Base-by-base conservation (phyloP, 2,797 vertebrate genomes). In the Diceros bicornis region DNA sequence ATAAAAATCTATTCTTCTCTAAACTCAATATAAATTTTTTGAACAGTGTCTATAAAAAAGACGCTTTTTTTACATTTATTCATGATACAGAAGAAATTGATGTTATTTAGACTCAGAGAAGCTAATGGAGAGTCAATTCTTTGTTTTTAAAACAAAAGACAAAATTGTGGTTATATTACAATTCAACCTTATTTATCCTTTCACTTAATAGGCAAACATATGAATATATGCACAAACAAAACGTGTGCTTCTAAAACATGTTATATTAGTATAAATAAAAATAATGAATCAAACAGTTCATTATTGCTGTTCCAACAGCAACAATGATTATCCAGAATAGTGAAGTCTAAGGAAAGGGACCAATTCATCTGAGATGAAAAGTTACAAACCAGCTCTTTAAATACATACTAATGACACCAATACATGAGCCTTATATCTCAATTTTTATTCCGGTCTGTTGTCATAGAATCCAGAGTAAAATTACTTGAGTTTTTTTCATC, bases 401-500 rank as follows among this genome's bases (percentile, higher is more conserved):
- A 83, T 47, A 57, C 75, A 64, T 74, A 68, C 37, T 74, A 72
- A 83, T 84, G n/a, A 61, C 21, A 71, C 17, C 3, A 71, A n/a
- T n/a, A 64, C 1, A 72, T 32, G 4, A 59, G 0, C 0, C 16
- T 62, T 81, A 29, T 37, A 77, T 64, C 2, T 1, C 81, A 59
- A 69, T 96, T 88, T 97, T n/a, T 75, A 52, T 41, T 61, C 16
- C 13, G 21, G 32, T 89, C 23, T 41, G 41, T 94, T 89, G 14
- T 23, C 59, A 47, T 8, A 41, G 3, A 34, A 77, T 85, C 81
- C 16, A 20, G 1, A 47, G 1, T 20, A 64, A 72, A 83, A 10
- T n/a, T 79, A 10, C 14, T 83, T 34, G 52, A 1, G 2, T 23
- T 50, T 41, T 79, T 74, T 17, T 47, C 14, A 52, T 75, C 3